Percentiles rank a stretch among this genome's conserved stretches.
Evolutionary conservation across 53 echinoderm and acorn worm genomes (phyloP).

Genomic region (Antedon mediterranea): DNA sequence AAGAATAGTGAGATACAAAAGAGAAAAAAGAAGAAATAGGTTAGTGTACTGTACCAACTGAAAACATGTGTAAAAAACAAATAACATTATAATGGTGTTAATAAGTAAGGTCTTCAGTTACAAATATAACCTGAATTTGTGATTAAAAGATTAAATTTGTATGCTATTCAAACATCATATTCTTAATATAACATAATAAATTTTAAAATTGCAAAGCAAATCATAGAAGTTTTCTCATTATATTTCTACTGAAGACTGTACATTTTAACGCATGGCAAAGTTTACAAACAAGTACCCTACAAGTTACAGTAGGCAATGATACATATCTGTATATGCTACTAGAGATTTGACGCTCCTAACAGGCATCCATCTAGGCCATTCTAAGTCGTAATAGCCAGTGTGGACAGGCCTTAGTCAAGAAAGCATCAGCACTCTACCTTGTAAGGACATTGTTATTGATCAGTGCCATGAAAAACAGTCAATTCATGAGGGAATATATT

Average conservation of each 20-base stretch:
- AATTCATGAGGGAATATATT: neutral
- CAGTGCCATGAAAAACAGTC: neutral
- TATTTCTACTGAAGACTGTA: neutral
- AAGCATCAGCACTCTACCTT: neutral
- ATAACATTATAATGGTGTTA: neutral
- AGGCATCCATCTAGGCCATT: neutral
- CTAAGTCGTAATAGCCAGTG: neutral
- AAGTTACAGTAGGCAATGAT: neutral
- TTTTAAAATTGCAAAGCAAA: too few relatives aligned
- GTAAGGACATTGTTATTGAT: neutral
- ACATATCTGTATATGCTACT: neutral
- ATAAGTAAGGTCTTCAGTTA: neutral
- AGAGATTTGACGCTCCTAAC: neutral
- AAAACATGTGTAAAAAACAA: neutral
- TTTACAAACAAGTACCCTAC: neutral
- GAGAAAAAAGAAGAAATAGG: slow-evolving; percentile 26
- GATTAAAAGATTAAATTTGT: too few relatives aligned
- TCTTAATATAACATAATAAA: too few relatives aligned
- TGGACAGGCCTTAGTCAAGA: neutral
- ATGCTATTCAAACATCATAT: too few relatives aligned
- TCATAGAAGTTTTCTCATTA: too few relatives aligned
- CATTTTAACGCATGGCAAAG: neutral
- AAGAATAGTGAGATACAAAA: slow-evolving; percentile 27
- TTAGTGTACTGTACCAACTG: neutral
- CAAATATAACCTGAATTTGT: too few relatives aligned